phyloP scores from a whole-genome alignment of 2,888 invertebrate genomes.

The Leptura quadrifasciata region DNA sequence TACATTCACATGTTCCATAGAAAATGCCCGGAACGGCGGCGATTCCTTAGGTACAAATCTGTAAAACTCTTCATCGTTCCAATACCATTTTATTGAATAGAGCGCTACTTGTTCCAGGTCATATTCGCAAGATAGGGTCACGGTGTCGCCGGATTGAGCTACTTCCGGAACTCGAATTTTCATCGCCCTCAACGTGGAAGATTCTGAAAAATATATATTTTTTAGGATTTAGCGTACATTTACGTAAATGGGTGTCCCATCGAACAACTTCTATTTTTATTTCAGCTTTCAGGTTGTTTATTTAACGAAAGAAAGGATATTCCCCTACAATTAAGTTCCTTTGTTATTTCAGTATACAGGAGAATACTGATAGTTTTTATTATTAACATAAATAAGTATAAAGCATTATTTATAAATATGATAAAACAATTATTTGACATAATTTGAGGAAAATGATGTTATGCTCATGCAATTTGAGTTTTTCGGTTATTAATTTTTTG shows the following conservation, averaged over 20 bases:
- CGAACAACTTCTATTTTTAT: slow-evolving; percentile 7
- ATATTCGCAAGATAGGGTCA: slow-evolving; percentile 75
- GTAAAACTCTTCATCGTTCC: slow-evolving; percentile 76
- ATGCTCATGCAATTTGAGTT: no score
- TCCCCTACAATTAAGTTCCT: slow-evolving; percentile 15
- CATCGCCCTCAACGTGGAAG: slow-evolving; percentile 67
- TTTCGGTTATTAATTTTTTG: no score
- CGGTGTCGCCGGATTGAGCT: slow-evolving; percentile 73
- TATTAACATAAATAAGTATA: no score
- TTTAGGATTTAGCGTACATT: slow-evolving; percentile 19
- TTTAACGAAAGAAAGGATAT: background rate
- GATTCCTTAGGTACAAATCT: slow-evolving; percentile 76
- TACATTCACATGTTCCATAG: slow-evolving; percentile 73
- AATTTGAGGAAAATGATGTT: no score
- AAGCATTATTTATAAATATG: no score
- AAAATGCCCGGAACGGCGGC: slow-evolving; percentile 75
- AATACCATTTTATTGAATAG: slow-evolving; percentile 77
- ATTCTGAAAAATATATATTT: slow-evolving; percentile 62
- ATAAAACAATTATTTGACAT: no score
- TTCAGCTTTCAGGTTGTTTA: background rate
- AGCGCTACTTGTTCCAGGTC: slow-evolving; percentile 75
- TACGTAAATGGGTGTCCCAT: slow-evolving; percentile 5
- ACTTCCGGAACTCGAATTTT: slow-evolving; percentile 73
- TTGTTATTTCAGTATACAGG: background rate
- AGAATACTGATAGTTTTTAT: background rate